phyloP scores from a whole-genome alignment of 2,113 vertebrate species.

The Pterocles orientalis region DNA sequence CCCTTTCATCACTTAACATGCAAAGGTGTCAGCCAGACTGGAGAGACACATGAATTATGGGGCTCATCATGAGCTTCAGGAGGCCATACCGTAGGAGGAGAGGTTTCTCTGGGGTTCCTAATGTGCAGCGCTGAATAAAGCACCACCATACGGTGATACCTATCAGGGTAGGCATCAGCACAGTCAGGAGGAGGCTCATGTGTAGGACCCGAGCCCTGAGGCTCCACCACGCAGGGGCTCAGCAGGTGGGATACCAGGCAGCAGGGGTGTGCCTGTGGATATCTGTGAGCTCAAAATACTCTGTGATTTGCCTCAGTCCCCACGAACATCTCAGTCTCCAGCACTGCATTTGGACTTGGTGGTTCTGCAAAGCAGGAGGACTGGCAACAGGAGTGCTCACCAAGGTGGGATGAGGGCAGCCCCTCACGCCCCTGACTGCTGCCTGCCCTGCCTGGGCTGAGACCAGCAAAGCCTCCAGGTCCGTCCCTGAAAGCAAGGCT shows the following conservation, averaged over 20 bases:
- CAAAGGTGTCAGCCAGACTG: not conserved
- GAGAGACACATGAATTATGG: not conserved
- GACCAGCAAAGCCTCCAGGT: not conserved
- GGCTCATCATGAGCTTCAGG: not conserved
- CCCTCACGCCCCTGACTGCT: not conserved
- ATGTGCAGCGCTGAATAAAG: not conserved
- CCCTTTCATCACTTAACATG: not conserved
- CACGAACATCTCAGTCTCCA: not conserved
- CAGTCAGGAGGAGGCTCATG: rapidly evolving
- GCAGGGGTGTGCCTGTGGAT: not conserved
- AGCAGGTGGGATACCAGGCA: not conserved
- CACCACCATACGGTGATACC: no score
- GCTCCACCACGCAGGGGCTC: not conserved
- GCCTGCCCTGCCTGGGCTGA: not conserved
- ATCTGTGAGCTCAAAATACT: not conserved
- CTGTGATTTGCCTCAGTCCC: not conserved
- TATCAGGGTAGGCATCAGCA: not conserved
- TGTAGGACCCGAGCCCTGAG: not conserved
- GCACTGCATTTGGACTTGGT: not conserved
- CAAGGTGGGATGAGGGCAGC: not conserved
- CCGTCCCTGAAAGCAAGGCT: not conserved
- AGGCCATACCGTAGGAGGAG: not conserved
- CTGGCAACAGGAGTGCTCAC: not conserved
- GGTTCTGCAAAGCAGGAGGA: not conserved
- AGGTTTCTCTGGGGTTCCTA: not conserved